Conservation (phyloP, 2,888 invertebrate genomes). For the Ophion costatus region DNA sequence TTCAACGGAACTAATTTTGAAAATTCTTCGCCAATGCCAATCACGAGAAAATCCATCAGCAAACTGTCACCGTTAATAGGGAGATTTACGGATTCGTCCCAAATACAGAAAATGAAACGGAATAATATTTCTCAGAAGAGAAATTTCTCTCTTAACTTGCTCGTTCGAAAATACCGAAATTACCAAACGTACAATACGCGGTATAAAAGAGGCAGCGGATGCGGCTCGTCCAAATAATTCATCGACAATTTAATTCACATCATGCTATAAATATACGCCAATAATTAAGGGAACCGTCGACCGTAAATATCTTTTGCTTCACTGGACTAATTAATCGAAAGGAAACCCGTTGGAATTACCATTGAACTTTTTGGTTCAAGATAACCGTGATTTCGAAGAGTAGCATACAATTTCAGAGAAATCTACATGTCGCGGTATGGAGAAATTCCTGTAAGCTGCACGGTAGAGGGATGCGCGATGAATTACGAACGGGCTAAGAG, state of each 20-base stretch:
- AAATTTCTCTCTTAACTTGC: neutral
- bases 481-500: constrained; percentile 70
- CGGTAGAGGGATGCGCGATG: constrained; percentile 26
- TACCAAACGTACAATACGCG: constrained; percentile 1
- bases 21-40: too few species aligned
- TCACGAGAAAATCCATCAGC: too few species aligned
- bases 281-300: constrained; percentile 22
- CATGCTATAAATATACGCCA: constrained; percentile 13
- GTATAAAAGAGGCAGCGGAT: neutral
- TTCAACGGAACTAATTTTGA: too few species aligned
- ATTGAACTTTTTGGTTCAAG: neutral
- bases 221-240: neutral
- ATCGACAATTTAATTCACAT: constrained; percentile 3
- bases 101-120: neutral
- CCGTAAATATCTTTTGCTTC: constrained; percentile 15
- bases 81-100: too few species aligned
- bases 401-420: neutral
- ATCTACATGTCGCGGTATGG: neutral
- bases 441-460: neutral
- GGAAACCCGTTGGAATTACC: constrained; percentile 6
- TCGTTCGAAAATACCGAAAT: neutral
- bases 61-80: too few species aligned
- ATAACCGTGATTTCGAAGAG: neutral
- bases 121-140: neutral
- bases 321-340: neutral